phyloP scores from a whole-genome alignment of 1,140 invertebrate genomes.

The Drosophila willistoni region DNA sequence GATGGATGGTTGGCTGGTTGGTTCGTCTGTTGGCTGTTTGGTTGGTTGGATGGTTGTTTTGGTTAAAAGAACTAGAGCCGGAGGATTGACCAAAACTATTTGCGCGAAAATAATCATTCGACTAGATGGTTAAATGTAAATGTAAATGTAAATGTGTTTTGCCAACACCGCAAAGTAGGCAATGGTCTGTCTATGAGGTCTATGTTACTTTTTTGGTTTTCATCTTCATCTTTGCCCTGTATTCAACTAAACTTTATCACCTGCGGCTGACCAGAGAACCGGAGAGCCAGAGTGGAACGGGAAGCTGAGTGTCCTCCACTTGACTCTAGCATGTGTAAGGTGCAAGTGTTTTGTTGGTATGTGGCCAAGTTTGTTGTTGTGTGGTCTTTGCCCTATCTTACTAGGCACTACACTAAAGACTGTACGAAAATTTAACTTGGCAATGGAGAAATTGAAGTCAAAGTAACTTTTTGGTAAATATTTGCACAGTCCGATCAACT shows the following conservation, averaged over 20 bases:
- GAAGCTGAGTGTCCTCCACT: constrained; percentile 23
- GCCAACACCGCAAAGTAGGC: constrained; percentile 39
- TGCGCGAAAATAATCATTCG: constrained; percentile 47
- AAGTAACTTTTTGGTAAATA: constrained; percentile 60
- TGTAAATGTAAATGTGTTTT: constrained; percentile 69
- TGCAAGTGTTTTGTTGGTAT: constrained; percentile 30
- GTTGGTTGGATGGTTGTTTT: not conserved
- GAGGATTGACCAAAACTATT: constrained; percentile 58
- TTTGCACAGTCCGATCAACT: constrained; percentile 73
- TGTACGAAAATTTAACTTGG: constrained; percentile 31
- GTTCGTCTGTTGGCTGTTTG: not conserved
- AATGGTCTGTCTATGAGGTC: not conserved
- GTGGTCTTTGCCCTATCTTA: constrained; percentile 14
- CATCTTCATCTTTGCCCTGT: constrained; percentile 17
- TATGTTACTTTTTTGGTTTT: not conserved
- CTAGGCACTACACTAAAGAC: not conserved
- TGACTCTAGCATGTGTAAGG: constrained; percentile 9
- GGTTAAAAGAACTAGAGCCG: constrained; percentile 23
- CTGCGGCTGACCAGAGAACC: constrained; percentile 55
- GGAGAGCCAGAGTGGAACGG: no score
- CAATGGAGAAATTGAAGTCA: constrained; percentile 39
- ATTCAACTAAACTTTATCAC: constrained; percentile 55
- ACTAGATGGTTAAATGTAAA: constrained; percentile 68
- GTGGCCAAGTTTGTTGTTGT: constrained; percentile 47
- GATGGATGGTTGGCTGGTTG: not conserved